Percentiles rank a stretch among this genome's conserved stretches.
Evolutionary conservation across 1,140 invertebrate genomes (phyloP).

Genomic region (Drosophila sproati): DNA sequence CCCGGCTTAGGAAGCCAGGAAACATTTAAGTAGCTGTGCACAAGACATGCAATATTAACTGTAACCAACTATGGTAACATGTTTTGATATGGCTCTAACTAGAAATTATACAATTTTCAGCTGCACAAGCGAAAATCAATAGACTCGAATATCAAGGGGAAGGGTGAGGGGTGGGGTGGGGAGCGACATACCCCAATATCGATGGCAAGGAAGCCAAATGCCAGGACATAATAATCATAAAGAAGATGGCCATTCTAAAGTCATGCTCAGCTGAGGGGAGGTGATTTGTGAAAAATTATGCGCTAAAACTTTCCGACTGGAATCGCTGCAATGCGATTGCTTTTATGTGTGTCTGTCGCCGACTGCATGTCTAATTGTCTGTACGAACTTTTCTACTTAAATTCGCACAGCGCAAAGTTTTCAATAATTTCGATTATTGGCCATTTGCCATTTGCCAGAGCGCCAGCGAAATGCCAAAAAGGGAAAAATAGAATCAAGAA

Average conservation of each 20-base stretch:
- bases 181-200: conserved; percentile 40
- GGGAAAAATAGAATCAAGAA: not conserved
- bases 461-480: conserved; percentile 16
- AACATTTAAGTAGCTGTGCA: conserved; percentile 30
- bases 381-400: conserved; percentile 77
- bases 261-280: conserved; percentile 8
- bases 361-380: conserved; percentile 78
- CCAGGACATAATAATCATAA: conserved; percentile 28
- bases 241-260: not conserved
- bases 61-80: conserved; percentile 20
- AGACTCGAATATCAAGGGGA: not conserved
- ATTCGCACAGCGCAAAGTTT: conserved; percentile 70
- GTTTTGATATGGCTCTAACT: conserved; percentile 23
- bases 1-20: conserved; percentile 15
- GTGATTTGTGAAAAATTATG: conserved; percentile 11
- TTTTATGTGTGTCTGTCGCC: conserved; percentile 28
- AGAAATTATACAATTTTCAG: conserved; percentile 54
- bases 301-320: conserved; percentile 37
- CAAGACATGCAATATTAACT: conserved; percentile 72
- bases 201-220: conserved; percentile 60
- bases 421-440: conserved; percentile 85
- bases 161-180: not conserved
- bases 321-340: conserved; percentile 29
- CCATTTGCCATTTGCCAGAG: conserved; percentile 73
- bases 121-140: conserved; percentile 21